A percentile compares a stretch with the other conserved stretches of the same genome.
These are phyloP conservation scores for Dynastes maya DNA, from an alignment of 2,888 invertebrate species.

Conservation along the genomic window DNA sequence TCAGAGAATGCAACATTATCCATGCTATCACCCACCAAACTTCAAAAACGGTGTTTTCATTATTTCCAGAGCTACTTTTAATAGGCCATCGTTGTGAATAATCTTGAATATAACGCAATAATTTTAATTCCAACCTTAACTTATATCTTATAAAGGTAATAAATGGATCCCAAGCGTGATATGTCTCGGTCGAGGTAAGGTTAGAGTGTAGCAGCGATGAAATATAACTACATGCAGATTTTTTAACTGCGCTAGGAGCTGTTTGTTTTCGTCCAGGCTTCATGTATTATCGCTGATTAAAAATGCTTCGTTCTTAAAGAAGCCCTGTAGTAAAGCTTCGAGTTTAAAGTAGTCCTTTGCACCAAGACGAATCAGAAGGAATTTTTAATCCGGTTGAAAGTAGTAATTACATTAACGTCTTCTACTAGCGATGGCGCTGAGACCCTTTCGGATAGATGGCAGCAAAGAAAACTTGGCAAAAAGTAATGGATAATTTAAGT, in stretches of 20 bases:
- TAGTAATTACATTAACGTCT: conserved; percentile 52
- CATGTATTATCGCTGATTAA: conserved; percentile 14
- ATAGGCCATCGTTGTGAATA: too few relatives aligned
- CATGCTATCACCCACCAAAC: too few relatives aligned
- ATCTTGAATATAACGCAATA: not conserved
- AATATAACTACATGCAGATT: conserved; percentile 4
- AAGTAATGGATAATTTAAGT: conserved; percentile 43
- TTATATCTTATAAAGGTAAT: too few relatives aligned
- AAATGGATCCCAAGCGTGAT: too few relatives aligned
- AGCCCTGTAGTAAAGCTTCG: conserved; percentile 15
- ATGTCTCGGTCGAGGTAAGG: too few relatives aligned
- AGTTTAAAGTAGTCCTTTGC: conserved; percentile 8
- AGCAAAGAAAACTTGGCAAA: conserved; percentile 31
- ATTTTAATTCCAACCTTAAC: not conserved
- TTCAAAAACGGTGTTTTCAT: too few relatives aligned
- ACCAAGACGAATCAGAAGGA: conserved; percentile 40
- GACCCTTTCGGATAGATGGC: conserved; percentile 34
- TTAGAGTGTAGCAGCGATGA: too few relatives aligned
- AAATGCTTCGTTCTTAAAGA: conserved; percentile 10
- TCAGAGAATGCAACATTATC: too few relatives aligned
- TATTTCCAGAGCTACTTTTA: too few relatives aligned
- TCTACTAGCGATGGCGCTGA: conserved; percentile 35
- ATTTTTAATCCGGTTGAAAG: conserved; percentile 51
- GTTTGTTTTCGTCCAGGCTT: not conserved
- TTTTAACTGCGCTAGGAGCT: not conserved